Evolutionary conservation across 35 echinoderm and acorn worm species (phyloP).

Genomic region (Strongylocentrotus purpuratus): DNA sequence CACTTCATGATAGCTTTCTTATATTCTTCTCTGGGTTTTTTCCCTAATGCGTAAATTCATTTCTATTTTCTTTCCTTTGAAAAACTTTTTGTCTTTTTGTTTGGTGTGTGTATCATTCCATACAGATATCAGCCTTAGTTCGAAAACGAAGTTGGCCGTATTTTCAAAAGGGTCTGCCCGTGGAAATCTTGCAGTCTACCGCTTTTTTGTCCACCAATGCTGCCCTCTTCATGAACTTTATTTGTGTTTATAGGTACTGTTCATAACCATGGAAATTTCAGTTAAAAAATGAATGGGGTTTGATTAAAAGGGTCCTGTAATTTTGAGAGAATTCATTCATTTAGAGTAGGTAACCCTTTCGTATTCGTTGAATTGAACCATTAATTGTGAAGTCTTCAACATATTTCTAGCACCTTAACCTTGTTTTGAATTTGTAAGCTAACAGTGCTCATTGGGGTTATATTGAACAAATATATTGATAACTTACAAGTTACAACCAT

Average conservation of each 20-base stretch:
- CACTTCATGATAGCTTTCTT: neutral
- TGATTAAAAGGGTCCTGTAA: neutral
- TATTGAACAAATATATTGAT: no score
- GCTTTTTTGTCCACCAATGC: slow-evolving; percentile 46
- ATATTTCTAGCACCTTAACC: no score
- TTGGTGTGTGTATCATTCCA: slow-evolving; percentile 4
- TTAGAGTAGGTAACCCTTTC: no score
- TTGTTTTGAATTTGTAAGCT: no score
- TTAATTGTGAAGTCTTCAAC: no score
- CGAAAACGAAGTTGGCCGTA: slow-evolving; percentile 42
- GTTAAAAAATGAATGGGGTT: neutral
- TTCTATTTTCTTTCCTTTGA: neutral
- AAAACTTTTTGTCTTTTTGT: slow-evolving; percentile 24
- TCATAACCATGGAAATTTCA: neutral
- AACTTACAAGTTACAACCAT: neutral
- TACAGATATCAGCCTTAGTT: slow-evolving; percentile 47
- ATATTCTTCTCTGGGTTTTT: neutral
- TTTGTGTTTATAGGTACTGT: slow-evolving; percentile 51
- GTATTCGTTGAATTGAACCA: no score
- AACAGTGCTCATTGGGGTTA: no score
- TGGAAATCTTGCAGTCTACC: slow-evolving; percentile 21
- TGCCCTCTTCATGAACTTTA: slow-evolving; percentile 41
- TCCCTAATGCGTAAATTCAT: neutral
- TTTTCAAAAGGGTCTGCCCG: slow-evolving; percentile 14
- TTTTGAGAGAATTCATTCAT: no score